Evolutionary conservation across 2,113 vertebrate genomes (phyloP), one percentile per base, ranked within the genome.

Genomic region (Morone saxatilis): DNA sequence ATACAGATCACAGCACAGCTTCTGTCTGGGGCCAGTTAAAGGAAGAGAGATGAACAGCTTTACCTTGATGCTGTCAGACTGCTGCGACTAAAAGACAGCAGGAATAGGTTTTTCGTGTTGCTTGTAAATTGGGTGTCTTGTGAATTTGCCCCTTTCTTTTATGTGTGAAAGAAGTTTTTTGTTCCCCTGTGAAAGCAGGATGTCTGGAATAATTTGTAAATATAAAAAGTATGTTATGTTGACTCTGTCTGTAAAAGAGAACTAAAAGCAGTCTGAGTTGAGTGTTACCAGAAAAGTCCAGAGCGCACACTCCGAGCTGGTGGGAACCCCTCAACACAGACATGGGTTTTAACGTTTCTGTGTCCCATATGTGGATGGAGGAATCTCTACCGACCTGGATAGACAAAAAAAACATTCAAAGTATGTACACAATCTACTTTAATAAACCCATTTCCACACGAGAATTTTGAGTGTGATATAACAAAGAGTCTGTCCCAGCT

Each of bases 251-350:
- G 10, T 54, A 56, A 31, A 20, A 13, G 54, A 57, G 43, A 22
- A 4, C 5, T 71, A 36, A 20, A 60, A 20, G 7, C 41, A 73
- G 69, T 20, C 40, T 59, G 50, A 71, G 48, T 0, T 22, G 25
- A 22, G 11, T 7, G 12, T 95, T 96, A 99, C 98, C 98, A 96
- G 98, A 99, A 91, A 99, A 99, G 93, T 99, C 98, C 87, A 99
- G 94, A 78, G 98, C 96, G 80, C 98, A 99, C 71, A 99, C 95
- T 85, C 98, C 98, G 22, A 96, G 96, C 40, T 99, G 98, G 92
- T 99, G 98, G 92, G 96, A 97, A 90, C 98, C 98, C 93, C 96
- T 99, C 93, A 99, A 94, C 76, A 99, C 95, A 0, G 98, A 99
- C 81, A 99, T 92, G 59, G 98, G 96, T 89, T 97, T 99, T 91